phyloP scores from a whole-genome alignment of 2,888 invertebrate genomes.

The Dicycla oo region DNA sequence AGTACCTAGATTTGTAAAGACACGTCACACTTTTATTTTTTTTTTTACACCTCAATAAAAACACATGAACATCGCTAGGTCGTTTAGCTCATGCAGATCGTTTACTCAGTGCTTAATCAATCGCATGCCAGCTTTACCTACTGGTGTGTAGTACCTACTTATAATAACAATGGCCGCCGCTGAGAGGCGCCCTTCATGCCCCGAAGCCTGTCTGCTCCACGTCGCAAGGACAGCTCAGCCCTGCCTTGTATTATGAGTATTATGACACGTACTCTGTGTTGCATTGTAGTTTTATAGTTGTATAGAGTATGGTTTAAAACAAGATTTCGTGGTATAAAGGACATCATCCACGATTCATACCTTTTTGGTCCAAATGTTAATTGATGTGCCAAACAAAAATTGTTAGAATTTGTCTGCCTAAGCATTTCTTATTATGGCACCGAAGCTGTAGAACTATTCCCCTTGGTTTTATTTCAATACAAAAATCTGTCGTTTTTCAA shows the following conservation, averaged over 20 bases:
- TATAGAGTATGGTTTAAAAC: constrained; percentile 12
- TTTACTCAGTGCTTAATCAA: constrained; percentile 31
- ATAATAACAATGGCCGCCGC: constrained; percentile 47
- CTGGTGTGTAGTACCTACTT: constrained; percentile 30
- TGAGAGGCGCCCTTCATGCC: constrained; percentile 46
- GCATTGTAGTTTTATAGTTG: constrained; percentile 11
- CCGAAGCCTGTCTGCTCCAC: constrained; percentile 50
- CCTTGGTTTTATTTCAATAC: too few relatives aligned
- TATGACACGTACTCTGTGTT: constrained; percentile 16
- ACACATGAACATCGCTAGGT: too few relatives aligned
- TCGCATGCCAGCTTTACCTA: constrained; percentile 22
- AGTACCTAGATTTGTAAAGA: too few relatives aligned
- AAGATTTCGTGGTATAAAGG: constrained; percentile 2
- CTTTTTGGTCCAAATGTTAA: too few relatives aligned
- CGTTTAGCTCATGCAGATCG: neutral
- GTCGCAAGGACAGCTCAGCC: constrained; percentile 34
- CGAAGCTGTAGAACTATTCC: too few relatives aligned
- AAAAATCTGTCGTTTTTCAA: too few relatives aligned
- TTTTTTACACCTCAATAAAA: too few relatives aligned
- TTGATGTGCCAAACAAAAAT: too few relatives aligned
- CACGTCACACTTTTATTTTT: too few relatives aligned
- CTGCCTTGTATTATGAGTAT: constrained; percentile 16
- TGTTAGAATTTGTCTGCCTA: too few relatives aligned
- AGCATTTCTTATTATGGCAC: too few relatives aligned
- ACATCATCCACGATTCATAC: too few relatives aligned